A percentile compares a stretch with the other conserved stretches of the same genome.
These are phyloP conservation scores for Dermochelys coriacea DNA, from an alignment of 2,797 vertebrate species.

Conservation along the genomic window DNA sequence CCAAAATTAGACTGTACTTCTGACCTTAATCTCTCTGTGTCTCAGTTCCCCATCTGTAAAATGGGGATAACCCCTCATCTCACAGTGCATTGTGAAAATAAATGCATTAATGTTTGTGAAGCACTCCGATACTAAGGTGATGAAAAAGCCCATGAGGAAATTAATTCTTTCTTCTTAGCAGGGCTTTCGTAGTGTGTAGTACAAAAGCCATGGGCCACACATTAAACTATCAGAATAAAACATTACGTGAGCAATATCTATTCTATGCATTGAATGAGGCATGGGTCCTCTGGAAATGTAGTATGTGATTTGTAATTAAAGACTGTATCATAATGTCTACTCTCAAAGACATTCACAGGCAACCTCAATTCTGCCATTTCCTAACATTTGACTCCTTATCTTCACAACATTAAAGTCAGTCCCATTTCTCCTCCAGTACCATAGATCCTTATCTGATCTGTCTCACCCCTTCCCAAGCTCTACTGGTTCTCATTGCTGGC, in stretches of 20 bases:
- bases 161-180: neutral
- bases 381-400: neutral
- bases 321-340: neutral
- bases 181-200: neutral
- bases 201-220: neutral
- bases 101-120: neutral
- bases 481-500: too few species aligned
- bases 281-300: neutral
- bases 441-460: too few species aligned
- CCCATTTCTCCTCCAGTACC: too few species aligned
- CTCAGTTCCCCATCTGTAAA: neutral
- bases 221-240: neutral
- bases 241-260: neutral
- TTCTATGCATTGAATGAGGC: neutral
- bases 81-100: neutral
- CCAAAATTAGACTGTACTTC: neutral
- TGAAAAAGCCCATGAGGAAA: neutral
- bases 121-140: rapidly evolving
- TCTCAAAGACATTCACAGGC: neutral
- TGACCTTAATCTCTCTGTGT: neutral
- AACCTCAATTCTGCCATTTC: neutral
- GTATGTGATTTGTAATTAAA: neutral
- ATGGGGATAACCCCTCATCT: neutral
- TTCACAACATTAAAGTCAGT: neutral
- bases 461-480: too few species aligned